These are phyloP conservation scores for Philaethria dido DNA, from an alignment of 2,888 invertebrate genomes.

Conservation along the genomic window DNA sequence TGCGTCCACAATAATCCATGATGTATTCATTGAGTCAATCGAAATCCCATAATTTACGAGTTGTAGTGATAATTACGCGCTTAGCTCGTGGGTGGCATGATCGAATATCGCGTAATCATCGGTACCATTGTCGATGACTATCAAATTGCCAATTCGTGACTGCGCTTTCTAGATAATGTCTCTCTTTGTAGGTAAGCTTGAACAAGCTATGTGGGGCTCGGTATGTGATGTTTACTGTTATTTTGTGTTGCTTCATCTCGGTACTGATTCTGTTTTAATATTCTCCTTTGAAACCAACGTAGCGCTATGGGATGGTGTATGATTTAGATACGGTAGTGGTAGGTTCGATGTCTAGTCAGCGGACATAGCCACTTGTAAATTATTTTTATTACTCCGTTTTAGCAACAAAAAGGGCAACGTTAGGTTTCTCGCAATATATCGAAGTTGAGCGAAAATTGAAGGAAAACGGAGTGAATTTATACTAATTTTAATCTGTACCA, in stretches of 20 bases:
- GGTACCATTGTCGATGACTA: conserved; percentile 67
- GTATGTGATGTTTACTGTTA: conserved; percentile 22
- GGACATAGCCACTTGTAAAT: no score
- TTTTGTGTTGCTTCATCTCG: conserved; percentile 11
- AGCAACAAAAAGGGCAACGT: no score
- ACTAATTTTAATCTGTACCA: no score
- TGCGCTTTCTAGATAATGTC: conserved; percentile 70
- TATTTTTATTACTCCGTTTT: no score
- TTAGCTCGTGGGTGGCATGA: conserved; percentile 54
- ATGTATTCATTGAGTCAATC: conserved; percentile 1
- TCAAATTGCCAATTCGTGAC: conserved; percentile 79
- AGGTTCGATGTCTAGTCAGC: background rate
- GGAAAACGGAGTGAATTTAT: no score
- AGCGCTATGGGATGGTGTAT: background rate
- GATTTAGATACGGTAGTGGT: background rate
- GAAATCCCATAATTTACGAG: conserved; percentile 70
- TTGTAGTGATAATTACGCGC: conserved; percentile 74
- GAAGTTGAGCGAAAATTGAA: no score
- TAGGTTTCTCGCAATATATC: no score
- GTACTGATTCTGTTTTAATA: background rate
- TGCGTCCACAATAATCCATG: background rate
- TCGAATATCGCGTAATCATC: conserved; percentile 43
- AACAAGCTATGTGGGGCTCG: conserved; percentile 23
- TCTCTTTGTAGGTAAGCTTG: conserved; percentile 61
- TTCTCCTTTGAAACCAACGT: background rate